A percentile compares a stretch with the other conserved stretches of the same genome.
Conservation (phyloP, 2,797 vertebrate genomes). For the Ambastaia sidthimunki region DNA sequence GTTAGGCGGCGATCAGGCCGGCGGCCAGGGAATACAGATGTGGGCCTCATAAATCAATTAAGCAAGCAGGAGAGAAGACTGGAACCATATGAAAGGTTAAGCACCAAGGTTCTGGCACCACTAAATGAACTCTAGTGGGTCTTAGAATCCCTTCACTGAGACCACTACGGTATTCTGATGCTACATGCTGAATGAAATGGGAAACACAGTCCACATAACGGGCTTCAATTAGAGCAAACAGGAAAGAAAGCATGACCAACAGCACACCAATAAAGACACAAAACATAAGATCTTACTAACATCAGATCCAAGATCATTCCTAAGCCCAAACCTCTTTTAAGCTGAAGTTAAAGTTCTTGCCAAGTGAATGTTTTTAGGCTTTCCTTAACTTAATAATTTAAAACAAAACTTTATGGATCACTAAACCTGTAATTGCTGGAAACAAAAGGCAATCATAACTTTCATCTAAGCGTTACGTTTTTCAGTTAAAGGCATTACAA, state of each 20-base stretch:
- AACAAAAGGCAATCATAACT: not conserved
- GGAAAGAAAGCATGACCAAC: not conserved
- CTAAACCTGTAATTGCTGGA: not conserved
- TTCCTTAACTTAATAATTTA: not conserved
- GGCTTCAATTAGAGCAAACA: slow-evolving; percentile 29
- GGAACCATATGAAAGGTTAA: slow-evolving; percentile 69
- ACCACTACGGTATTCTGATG: not conserved
- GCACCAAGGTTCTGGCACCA: slow-evolving; percentile 52
- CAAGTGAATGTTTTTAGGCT: not conserved
- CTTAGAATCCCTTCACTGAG: slow-evolving; percentile 17
- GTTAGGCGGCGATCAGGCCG: slow-evolving; percentile 84
- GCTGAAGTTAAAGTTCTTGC: not conserved
- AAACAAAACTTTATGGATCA: not conserved
- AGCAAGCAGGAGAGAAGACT: slow-evolving; percentile 75
- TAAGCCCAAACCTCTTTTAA: not conserved
- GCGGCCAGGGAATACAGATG: slow-evolving; percentile 78
- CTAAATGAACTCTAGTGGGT: slow-evolving; percentile 55
- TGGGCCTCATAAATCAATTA: slow-evolving; percentile 84
- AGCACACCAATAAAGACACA: not conserved
- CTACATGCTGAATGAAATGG: slow-evolving; percentile 30
- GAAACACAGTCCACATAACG: slow-evolving; percentile 20
- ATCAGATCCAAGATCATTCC: not conserved
- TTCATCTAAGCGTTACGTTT: not conserved
- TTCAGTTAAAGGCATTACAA: not conserved
- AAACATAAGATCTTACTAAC: not conserved